Evolutionary conservation across 2,888 invertebrate species (phyloP), one percentile per base, ranked within the genome.

Genomic region (Drosophila paucipuncta): DNA sequence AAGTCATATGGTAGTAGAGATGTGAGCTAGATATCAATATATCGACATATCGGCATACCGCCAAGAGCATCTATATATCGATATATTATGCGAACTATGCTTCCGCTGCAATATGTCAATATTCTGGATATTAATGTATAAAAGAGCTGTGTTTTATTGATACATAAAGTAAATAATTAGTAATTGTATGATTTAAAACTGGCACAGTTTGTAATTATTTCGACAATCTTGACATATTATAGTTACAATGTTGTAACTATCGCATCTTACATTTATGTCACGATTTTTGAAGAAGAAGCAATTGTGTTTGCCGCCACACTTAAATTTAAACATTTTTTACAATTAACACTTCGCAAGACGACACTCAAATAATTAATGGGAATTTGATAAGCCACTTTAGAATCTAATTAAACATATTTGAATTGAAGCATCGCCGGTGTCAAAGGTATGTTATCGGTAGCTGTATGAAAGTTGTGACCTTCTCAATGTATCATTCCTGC

Each of bases 1-100:
- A 85, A 84, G 84, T 84, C 84, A 84, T 84, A 84, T 84, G 84
- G 84, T 84, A 76, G 58, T 37, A 82, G 74, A 54, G 85, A 77
- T 73, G 78, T n/a, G 53, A 33, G 33, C 18, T 30, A 22, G 16
- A 57, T 60, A 71, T 66, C 57, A 71, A 74, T 66, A 77, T 59
- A 73, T 73, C 74, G 77, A 31, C 22, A 22, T 61, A 78, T 60
- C 54, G 59, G 13, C n/a, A 28, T 10, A 13, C 10, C 33, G 22
- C 30, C 47, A 37, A 28, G 49, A 22, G 6, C 0, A 4, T 6
- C n/a, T 7, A 9, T 25, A 22, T 49, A 53, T 49, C 59, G 55
- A 47, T 43, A 9, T 9, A 7, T 28, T 25, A 1, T 9, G 10
- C 35, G 22, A 28, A 18, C 25, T 1, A 28, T 53, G 9, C 25